Percentiles rank a stretch among this genome's conserved stretches.
phyloP scores from a whole-genome alignment of 1,140 invertebrate species.

The Magallana gigas region DNA sequence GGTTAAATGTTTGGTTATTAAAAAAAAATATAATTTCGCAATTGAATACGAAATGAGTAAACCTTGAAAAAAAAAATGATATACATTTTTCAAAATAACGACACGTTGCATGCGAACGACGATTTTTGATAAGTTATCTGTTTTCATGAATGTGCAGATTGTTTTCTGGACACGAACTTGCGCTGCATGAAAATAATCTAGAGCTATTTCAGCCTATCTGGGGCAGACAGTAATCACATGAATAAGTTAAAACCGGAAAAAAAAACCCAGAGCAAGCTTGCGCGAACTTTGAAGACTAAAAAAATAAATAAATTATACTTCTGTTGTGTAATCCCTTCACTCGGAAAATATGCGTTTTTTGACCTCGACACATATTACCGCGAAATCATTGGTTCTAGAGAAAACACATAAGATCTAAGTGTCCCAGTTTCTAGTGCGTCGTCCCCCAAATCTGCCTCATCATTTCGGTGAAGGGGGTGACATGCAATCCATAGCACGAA shows the following conservation, averaged over 20 bases:
- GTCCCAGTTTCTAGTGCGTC: not conserved
- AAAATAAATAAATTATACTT: not conserved
- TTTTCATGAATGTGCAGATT: too few relatives aligned
- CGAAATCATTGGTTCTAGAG: too few relatives aligned
- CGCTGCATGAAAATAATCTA: too few relatives aligned
- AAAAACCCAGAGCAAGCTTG: not conserved
- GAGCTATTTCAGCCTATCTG: not conserved
- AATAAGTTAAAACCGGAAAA: not conserved
- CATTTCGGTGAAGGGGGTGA: not conserved
- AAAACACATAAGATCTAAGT: not conserved
- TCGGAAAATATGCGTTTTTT: not conserved
- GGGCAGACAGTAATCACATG: not conserved
- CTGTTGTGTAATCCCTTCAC: not conserved
- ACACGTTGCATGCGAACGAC: too few relatives aligned
- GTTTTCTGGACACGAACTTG: too few relatives aligned
- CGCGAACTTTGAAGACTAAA: not conserved
- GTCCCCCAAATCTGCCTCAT: not conserved
- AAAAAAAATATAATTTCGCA: too few relatives aligned
- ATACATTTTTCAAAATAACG: too few relatives aligned
- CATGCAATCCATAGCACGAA: constrained; percentile 25
- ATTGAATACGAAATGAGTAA: too few relatives aligned
- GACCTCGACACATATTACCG: not conserved
- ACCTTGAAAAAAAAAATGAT: too few relatives aligned
- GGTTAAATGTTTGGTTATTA: too few relatives aligned
- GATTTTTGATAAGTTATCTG: too few relatives aligned